Conservation (phyloP, 2,113 vertebrate species). For the Phalacrocorax pelagicus region DNA sequence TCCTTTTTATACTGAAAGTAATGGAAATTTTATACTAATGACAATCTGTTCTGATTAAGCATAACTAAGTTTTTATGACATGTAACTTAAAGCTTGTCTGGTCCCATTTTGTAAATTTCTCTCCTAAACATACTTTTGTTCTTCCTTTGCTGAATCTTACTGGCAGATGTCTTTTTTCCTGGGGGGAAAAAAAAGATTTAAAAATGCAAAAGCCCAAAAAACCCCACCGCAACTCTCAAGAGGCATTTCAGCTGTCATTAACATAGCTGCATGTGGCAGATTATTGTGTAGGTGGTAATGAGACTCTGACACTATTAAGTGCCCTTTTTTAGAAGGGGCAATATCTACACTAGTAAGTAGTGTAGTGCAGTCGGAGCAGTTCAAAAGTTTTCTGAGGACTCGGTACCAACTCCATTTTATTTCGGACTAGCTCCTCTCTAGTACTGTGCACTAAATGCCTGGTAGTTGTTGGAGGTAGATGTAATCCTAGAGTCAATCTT, state of each 20-base stretch:
- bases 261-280: neutral
- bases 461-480: neutral
- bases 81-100: neutral
- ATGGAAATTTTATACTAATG: neutral
- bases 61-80: neutral
- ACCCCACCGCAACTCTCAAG: neutral
- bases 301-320: neutral
- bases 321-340: neutral
- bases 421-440: neutral
- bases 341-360: neutral
- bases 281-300: neutral
- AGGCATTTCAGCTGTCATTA: neutral
- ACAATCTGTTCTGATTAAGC: neutral
- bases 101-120: neutral
- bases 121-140: neutral
- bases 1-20: neutral
- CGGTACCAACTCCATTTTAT: neutral
- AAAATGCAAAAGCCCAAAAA: neutral
- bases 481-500: neutral
- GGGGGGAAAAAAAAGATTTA: neutral
- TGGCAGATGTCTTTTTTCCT: neutral
- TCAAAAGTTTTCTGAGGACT: neutral
- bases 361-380: neutral
- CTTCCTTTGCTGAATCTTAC: neutral
- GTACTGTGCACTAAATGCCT: neutral